These are phyloP conservation scores for Aphaenogaster floridana DNA, from an alignment of 1,140 invertebrate species.

Conservation along the genomic window DNA sequence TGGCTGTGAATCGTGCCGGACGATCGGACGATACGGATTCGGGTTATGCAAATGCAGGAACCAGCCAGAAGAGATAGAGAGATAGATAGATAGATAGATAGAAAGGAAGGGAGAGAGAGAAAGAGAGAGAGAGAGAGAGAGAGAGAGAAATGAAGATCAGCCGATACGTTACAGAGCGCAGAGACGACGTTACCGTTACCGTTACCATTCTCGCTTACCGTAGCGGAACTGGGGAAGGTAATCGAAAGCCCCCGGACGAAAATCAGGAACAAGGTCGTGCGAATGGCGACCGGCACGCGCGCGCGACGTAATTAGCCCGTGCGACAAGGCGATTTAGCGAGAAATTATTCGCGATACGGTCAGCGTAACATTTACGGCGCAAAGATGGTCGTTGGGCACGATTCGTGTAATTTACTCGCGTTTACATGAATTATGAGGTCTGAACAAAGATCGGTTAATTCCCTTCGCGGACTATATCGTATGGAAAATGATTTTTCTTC, in stretches of 20 bases:
- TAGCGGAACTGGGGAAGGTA: slow-evolving; percentile 59
- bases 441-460: slow-evolving; percentile 13
- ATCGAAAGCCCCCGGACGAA: slow-evolving; percentile 61
- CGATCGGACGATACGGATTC: slow-evolving; percentile 62
- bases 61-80: not conserved
- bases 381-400: slow-evolving; percentile 16
- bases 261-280: slow-evolving; percentile 68
- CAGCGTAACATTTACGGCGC: slow-evolving; percentile 35
- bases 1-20: slow-evolving; percentile 41
- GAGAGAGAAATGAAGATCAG: slow-evolving; percentile 4
- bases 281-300: slow-evolving; percentile 36
- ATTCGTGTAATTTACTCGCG: slow-evolving; percentile 41
- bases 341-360: slow-evolving; percentile 55
- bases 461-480: not conserved
- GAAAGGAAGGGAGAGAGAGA: not conserved
- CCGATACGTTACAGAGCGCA: slow-evolving; percentile 45
- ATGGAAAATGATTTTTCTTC: not conserved
- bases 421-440: slow-evolving; percentile 13
- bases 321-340: slow-evolving; percentile 56
- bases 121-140: not conserved
- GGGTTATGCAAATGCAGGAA: slow-evolving; percentile 50
- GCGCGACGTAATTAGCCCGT: slow-evolving; percentile 43
- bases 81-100: not conserved
- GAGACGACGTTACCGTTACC: slow-evolving; percentile 57
- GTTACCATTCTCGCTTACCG: slow-evolving; percentile 57